A percentile compares a stretch with the other conserved stretches of the same genome.
phyloP scores from a whole-genome alignment of 1,140 invertebrate genomes.

The Metopolophium dirhodum region DNA sequence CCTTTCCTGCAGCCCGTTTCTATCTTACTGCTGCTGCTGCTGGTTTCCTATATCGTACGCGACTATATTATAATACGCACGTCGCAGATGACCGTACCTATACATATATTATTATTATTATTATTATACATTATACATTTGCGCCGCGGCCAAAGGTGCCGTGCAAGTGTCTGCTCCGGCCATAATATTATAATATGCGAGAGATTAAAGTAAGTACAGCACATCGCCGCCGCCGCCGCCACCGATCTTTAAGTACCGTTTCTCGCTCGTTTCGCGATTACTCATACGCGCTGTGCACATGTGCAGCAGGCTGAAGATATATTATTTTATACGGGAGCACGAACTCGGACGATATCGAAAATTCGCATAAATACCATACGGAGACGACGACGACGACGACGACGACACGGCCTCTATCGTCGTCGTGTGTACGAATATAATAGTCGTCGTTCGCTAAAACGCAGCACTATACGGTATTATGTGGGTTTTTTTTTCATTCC shows the following conservation, averaged over 20 bases:
- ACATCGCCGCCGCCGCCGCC: no score
- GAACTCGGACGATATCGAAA: constrained; percentile 43
- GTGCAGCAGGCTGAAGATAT: neutral
- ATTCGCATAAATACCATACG: constrained; percentile 19
- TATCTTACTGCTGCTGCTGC: neutral
- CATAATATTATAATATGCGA: neutral
- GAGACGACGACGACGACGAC: neutral
- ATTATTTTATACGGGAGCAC: neutral
- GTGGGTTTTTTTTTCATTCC: neutral
- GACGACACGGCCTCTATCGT: neutral
- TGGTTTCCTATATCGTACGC: neutral
- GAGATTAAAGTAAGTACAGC: neutral
- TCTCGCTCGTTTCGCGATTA: neutral
- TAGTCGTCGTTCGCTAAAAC: neutral
- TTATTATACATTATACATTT: neutral
- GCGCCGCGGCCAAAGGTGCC: neutral
- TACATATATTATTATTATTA: neutral
- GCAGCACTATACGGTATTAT: neutral
- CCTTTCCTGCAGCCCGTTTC: neutral
- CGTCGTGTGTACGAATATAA: constrained; percentile 9
- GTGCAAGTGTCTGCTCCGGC: neutral
- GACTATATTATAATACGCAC: neutral
- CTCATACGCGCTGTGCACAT: neutral
- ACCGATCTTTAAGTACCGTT: neutral
- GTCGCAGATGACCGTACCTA: constrained; percentile 12